A percentile compares a stretch with the other conserved stretches of the same genome.
Evolutionary conservation across 2,888 invertebrate species (phyloP).

Genomic region (Drosophila neotestacea): DNA sequence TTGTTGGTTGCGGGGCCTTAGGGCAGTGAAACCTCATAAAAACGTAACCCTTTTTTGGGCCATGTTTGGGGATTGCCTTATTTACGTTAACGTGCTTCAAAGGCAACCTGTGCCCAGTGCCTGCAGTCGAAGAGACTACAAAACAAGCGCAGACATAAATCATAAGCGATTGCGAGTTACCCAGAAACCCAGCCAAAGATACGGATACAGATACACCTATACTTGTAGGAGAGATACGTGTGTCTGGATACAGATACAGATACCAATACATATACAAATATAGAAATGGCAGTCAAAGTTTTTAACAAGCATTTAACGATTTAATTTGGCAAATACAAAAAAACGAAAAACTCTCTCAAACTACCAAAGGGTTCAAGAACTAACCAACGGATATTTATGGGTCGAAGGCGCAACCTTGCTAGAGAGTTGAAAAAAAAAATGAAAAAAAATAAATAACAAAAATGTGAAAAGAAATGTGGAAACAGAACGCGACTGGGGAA

Average conservation of each 20-base stretch:
- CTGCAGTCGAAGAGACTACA: constrained; percentile 58
- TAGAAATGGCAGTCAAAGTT: constrained; percentile 77
- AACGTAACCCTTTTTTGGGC: constrained; percentile 66
- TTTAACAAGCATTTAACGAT: constrained; percentile 82
- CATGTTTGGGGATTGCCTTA: constrained; percentile 57
- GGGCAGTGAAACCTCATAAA: constrained; percentile 43
- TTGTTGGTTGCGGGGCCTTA: constrained; percentile 58
- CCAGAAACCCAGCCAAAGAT: constrained; percentile 66
- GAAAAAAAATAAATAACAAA: neutral
- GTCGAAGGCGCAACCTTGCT: constrained; percentile 80
- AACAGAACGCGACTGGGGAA: constrained; percentile 68
- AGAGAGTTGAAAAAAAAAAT: constrained; percentile 48
- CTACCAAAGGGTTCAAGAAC: constrained; percentile 61
- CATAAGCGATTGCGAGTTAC: constrained; percentile 72
- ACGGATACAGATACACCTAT: constrained; percentile 40
- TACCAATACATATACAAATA: constrained; percentile 44
- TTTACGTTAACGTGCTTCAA: constrained; percentile 58
- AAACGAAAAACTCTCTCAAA: constrained; percentile 9
- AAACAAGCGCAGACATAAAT: constrained; percentile 73
- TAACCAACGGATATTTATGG: constrained; percentile 77
- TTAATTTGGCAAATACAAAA: constrained; percentile 76
- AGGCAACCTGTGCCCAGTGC: constrained; percentile 55
- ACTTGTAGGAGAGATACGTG: constrained; percentile 17
- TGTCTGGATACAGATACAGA: constrained; percentile 27
- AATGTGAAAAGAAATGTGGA: constrained; percentile 9